A percentile compares a stretch with the other conserved stretches of the same genome.
phyloP scores from a whole-genome alignment of 2,797 vertebrate species.

The Amblyopsis hoosieri region DNA sequence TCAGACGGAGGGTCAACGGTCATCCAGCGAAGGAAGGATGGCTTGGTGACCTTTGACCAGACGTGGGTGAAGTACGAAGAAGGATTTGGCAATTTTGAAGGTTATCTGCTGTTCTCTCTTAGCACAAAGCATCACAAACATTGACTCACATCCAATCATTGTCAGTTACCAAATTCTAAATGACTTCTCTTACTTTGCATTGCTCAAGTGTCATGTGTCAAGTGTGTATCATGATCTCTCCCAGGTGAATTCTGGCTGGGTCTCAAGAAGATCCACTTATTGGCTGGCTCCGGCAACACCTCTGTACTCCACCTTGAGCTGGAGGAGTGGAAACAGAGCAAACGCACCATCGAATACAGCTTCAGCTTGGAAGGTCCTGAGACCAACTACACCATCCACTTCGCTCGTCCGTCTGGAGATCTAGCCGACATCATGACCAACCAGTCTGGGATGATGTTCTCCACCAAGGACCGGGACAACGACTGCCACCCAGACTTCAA shows the following conservation, averaged over 20 bases:
- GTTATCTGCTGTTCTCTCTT: constrained; percentile 48
- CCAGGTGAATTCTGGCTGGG: constrained; percentile 93
- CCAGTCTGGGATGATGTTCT: constrained; percentile 80
- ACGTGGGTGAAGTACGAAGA: constrained; percentile 86
- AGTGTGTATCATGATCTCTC: background rate
- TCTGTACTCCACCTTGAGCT: constrained; percentile 84
- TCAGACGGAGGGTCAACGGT: constrained; percentile 83
- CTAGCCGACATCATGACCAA: constrained; percentile 75
- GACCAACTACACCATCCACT: constrained; percentile 79
- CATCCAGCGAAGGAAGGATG: constrained; percentile 84
- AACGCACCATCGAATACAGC: constrained; percentile 75
- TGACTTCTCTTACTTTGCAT: background rate
- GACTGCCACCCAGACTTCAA: constrained; percentile 40
- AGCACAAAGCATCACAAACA: constrained; percentile 31
- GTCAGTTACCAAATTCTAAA: constrained; percentile 1
- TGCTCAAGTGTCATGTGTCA: background rate
- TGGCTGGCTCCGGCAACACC: constrained; percentile 71
- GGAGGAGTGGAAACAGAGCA: constrained; percentile 83
- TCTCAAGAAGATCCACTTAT: constrained; percentile 82
- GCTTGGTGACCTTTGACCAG: constrained; percentile 89
- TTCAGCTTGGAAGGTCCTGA: constrained; percentile 80
- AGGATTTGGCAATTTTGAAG: constrained; percentile 87
- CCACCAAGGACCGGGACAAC: constrained; percentile 78
- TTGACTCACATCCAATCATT: background rate
- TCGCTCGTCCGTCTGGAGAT: constrained; percentile 73